Evolutionary conservation across 2,888 invertebrate genomes (phyloP).

Genomic region (Poecilobothrus nobilitatus): DNA sequence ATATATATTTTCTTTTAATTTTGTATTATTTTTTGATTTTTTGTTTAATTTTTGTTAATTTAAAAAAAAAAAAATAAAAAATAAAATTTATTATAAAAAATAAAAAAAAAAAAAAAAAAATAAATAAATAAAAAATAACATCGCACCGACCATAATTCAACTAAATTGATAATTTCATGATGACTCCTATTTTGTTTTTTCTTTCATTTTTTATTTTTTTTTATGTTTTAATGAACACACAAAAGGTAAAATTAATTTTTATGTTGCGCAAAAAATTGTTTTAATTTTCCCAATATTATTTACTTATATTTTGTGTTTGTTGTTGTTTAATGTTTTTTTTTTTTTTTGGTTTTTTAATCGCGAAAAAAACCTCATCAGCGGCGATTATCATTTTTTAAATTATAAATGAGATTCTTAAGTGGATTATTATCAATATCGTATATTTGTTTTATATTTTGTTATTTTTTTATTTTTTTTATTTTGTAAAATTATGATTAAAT

Average conservation of each 20-base stretch:
- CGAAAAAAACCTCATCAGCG: not conserved
- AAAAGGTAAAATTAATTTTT: not conserved
- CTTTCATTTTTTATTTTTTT: not conserved
- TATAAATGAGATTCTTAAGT: not conserved
- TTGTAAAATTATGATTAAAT: too few species aligned
- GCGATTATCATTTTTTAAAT: not conserved
- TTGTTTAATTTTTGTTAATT: not conserved
- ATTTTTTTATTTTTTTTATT: too few species aligned
- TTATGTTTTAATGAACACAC: conserved; percentile 3
- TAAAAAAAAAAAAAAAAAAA: too few species aligned
- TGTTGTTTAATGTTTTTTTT: not conserved
- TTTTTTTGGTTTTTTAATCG: not conserved
- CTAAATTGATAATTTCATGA: conserved; percentile 4
- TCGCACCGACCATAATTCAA: not conserved
- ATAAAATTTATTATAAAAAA: too few species aligned
- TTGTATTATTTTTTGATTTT: not conserved
- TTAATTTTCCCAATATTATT: not conserved
- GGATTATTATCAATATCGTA: conserved; percentile 1
- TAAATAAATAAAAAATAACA: too few species aligned
- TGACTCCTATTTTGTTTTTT: not conserved
- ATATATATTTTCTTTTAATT: not conserved
- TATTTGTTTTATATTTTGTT: not conserved
- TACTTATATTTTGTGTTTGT: not conserved
- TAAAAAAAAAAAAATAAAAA: too few species aligned
- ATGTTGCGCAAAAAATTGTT: not conserved